Base-by-base conservation (phyloP, 2,113 vertebrate species). In the Cololabis saira region DNA sequence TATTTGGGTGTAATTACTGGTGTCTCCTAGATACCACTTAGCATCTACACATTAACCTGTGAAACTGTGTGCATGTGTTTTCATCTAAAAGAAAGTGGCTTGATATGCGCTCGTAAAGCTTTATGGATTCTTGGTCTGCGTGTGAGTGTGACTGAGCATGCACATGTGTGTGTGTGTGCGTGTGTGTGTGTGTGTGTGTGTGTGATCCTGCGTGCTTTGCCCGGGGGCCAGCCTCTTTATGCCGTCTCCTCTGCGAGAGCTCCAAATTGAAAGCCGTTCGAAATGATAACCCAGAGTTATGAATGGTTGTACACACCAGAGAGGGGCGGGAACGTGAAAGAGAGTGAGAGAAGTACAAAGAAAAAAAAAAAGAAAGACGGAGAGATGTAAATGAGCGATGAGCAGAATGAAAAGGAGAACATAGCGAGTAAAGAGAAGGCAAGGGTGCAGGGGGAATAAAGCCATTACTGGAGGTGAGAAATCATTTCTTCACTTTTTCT, bases 231-330 rank as follows among this genome's bases (percentile, higher is more conserved):
- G 37, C 74, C 48, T 84, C 64, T 89, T 90, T 82, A 62, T 74
- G 24, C 54, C 17, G 57, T 80, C 78, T 87, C 54, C 67, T 78
- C 55, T 82, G 56, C 67, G 64, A 58, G 48, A 53, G 33, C 60
- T 74, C 0, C 15, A 27, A 81, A 86, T 66, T 83, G 78, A 88
- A 84, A 84, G 76, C 68, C 70, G 85, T 85, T 85, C 82, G 72
- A 90, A 87, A 89, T 81, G 67, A 88, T 87, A 86, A 84, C 77
- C 76, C 76, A 63, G 71, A 87, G 71, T 85, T 85, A 83, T 87
- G 83, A 83, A 84, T 77, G 68, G 65, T 17, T 80, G 71, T 71
- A 67, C 74, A 75, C 80, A 57, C 58, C 17, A 22, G 68, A 78
- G 72, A 78, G 62, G 62, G n/a, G 63, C 60, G 64, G 11, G 61